Percentiles rank a stretch among this genome's conserved stretches.
These are phyloP conservation scores for Petrosia ficiformis DNA, from an alignment of 37 sponge, comb jelly and placozoan species.

Conservation along the genomic window DNA sequence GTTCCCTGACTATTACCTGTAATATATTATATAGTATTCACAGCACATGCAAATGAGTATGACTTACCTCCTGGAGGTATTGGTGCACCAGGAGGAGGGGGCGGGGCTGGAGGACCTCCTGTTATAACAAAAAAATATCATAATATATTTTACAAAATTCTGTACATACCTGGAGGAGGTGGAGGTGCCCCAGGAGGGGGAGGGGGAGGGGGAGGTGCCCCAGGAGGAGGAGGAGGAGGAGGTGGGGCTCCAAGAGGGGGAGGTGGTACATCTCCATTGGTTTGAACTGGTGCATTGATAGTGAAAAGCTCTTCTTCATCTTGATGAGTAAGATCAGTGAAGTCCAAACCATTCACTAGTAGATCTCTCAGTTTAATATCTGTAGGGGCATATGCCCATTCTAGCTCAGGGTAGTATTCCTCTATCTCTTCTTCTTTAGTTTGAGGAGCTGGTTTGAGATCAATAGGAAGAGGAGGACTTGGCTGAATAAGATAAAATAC, in stretches of 20 bases:
- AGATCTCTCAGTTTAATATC: slow-evolving; percentile 70
- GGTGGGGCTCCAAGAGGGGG: slow-evolving; percentile 42
- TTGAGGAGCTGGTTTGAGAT: neutral
- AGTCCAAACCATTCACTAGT: slow-evolving; percentile 65
- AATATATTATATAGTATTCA: neutral
- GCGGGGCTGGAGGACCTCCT: no score
- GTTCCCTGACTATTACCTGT: slow-evolving; percentile 6
- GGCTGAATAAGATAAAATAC: neutral
- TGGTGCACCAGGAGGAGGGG: slow-evolving; percentile 16
- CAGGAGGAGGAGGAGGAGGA: slow-evolving; percentile 54
- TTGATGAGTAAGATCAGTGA: slow-evolving; percentile 73
- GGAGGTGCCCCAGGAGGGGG: slow-evolving; percentile 38
- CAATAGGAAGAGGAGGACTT: neutral
- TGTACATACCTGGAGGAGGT: slow-evolving; percentile 30
- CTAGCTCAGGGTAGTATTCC: slow-evolving; percentile 55
- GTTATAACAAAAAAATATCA: neutral
- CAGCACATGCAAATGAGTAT: neutral
- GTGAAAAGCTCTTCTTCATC: slow-evolving; percentile 30
- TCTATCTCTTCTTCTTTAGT: slow-evolving; percentile 25
- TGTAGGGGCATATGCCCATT: slow-evolving; percentile 76
- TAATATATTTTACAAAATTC: neutral
- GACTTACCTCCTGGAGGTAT: neutral
- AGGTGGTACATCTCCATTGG: slow-evolving; percentile 45
- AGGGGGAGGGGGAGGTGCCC: slow-evolving; percentile 47
- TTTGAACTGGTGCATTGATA: slow-evolving; percentile 41